Evolutionary conservation across 92 coral and sea anemone genomes (phyloP), one percentile per base, ranked within the genome.

Genomic region (Porites lobata): DNA sequence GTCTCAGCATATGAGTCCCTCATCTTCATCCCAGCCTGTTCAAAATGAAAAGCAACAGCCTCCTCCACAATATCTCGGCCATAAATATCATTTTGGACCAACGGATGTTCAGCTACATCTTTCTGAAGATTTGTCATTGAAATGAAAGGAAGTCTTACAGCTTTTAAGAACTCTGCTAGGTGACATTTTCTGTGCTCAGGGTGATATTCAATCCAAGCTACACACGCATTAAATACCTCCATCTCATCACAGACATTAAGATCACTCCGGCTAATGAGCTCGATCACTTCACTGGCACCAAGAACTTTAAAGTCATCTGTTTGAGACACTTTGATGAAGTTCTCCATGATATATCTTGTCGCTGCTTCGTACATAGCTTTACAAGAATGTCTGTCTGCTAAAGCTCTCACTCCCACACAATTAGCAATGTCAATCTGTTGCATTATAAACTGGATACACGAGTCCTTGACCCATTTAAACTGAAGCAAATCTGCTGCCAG

Each of bases 21-120:
- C 99, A 95, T 98, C n/a, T 93, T 87, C n/a, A 91, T 77, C 3
- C 99, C 96, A 12, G 99, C 97, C 65, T 95, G 92, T 52, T 95
- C 98, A 72, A 96, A 95, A 71, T 95, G 99, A 75, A 95, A 94
- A 1, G 86, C 87, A 62, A 81, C 78, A 24, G 99, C 99, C 62
- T 96, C 99, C 62, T 95, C 96, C 9, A 95, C 91, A 6, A 96
- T 94, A 69, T 98, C 98, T 38, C 90, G 98, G 65, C 96, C 79
- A 57, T 80, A 95, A 13, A 96, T 90, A 70, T 98, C 95, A 38
- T 91, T 86, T 59, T 91, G 78, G 3, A 98, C 91, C 66, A 95
- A 76, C 2, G 92, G 85, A 62, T 95, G 94, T 5, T 71, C 85
- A 0, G 96, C 93, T 7, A 96, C 80, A 71, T 89, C 88, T 20